A percentile compares a stretch with the other conserved stretches of the same genome.
These are phyloP conservation scores for Sphaerophoria taeniata DNA, from an alignment of 2,888 invertebrate genomes.

Conservation along the genomic window DNA sequence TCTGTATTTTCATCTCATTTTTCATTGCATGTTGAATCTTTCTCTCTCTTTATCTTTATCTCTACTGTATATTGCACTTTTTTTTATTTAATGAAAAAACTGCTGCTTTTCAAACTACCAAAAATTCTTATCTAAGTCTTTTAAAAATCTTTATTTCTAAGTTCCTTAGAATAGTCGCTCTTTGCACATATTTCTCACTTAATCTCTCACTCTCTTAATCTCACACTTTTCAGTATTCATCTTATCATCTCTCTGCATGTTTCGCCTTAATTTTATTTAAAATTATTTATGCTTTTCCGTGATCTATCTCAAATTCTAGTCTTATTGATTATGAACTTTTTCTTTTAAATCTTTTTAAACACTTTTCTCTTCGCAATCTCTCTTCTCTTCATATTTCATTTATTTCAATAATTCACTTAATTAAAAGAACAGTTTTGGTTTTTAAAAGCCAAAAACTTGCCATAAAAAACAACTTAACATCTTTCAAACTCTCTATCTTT, in stretches of 20 bases:
- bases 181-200: not conserved
- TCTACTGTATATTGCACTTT: conserved; percentile 35
- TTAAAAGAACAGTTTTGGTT: conserved; percentile 79
- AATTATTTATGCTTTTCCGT: not conserved
- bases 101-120: conserved; percentile 56
- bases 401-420: not conserved
- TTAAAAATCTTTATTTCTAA: conserved; percentile 35
- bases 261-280: not conserved
- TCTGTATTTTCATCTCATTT: conserved; percentile 35
- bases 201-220: not conserved
- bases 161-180: not conserved
- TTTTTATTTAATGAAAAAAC: no score
- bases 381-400: conserved; percentile 6
- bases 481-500: conserved; percentile 2
- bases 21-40: conserved; percentile 32
- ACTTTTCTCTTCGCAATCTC: conserved; percentile 1
- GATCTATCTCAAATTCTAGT: conserved; percentile 68
- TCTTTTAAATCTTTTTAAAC: conserved; percentile 18
- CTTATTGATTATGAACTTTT: conserved; percentile 69
- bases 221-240: not conserved
- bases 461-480: conserved; percentile 76
- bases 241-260: conserved; percentile 16
- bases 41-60: conserved; percentile 24
- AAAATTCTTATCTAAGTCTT: conserved; percentile 70
- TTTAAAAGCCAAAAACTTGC: conserved; percentile 81